phyloP scores from a whole-genome alignment of 2,113 vertebrate species.

The Ciconia boyciana region DNA sequence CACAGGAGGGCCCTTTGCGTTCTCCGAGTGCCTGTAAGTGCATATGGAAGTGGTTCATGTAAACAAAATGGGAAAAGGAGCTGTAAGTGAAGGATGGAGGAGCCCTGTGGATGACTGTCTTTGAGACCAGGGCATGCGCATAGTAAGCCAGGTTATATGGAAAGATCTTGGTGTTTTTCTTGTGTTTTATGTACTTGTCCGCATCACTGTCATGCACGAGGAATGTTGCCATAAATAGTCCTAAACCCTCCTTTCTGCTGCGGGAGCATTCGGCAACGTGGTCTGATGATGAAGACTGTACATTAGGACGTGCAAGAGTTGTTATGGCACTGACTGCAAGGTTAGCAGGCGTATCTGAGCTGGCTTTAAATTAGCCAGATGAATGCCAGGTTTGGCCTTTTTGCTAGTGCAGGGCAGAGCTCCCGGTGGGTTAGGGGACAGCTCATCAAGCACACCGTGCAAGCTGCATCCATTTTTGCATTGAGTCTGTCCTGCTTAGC shows the following conservation, averaged over 20 bases:
- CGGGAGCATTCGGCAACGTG: background rate
- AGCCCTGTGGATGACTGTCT: background rate
- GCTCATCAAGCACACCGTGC: rapidly evolving
- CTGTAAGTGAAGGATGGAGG: background rate
- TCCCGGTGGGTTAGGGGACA: background rate
- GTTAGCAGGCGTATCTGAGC: background rate
- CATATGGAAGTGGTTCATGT: background rate
- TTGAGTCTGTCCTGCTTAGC: background rate
- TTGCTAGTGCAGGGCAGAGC: background rate
- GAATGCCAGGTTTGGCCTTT: background rate
- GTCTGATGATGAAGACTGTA: background rate
- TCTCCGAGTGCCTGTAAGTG: background rate
- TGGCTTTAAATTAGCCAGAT: background rate
- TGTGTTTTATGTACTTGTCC: background rate
- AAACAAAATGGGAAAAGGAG: background rate
- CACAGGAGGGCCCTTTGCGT: background rate
- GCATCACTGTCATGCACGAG: background rate
- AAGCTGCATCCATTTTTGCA: background rate
- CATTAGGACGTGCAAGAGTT: background rate
- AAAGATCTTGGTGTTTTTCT: background rate
- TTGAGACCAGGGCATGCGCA: background rate
- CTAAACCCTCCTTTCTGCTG: background rate
- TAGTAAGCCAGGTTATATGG: background rate
- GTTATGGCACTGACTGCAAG: background rate
- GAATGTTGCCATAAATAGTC: background rate